Conservation (phyloP, 2,797 vertebrate genomes). For the Novumbra hubbsi region DNA sequence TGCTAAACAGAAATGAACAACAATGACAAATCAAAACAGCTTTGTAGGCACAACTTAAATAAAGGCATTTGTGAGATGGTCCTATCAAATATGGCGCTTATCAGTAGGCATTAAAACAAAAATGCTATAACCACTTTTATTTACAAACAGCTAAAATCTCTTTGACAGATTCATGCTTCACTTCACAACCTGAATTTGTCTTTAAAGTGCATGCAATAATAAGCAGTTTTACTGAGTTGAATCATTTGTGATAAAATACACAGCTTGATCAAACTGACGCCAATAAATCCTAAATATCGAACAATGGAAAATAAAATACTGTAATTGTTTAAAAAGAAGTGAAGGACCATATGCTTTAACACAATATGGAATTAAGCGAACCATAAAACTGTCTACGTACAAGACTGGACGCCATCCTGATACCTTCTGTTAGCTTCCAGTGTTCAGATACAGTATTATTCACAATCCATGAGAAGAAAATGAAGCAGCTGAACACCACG, state of each 20-base stretch:
- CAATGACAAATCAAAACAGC: constrained; percentile 64
- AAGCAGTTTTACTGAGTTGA: constrained; percentile 87
- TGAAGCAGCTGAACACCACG: constrained; percentile 91
- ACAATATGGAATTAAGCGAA: constrained; percentile 90
- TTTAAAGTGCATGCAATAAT: constrained; percentile 99
- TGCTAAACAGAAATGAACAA: constrained; percentile 56
- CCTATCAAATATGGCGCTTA: constrained; percentile 72
- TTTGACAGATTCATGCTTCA: constrained; percentile 95
- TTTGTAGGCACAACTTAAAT: constrained; percentile 78
- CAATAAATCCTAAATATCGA: constrained; percentile 73
- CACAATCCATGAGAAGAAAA: constrained; percentile 87
- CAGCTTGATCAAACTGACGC: constrained; percentile 85
- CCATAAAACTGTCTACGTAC: constrained; percentile 84
- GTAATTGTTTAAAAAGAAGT: constrained; percentile 59
- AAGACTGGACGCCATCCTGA: constrained; percentile 88
- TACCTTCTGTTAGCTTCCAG: constrained; percentile 85
- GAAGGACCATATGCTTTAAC: constrained; percentile 90
- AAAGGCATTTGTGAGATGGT: constrained; percentile 81
- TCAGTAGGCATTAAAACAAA: constrained; percentile 69
- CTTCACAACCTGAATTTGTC: constrained; percentile 95
- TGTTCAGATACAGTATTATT: constrained; percentile 80
- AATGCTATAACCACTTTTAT: constrained; percentile 93
- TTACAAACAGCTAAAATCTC: constrained; percentile 99
- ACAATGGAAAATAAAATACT: constrained; percentile 60
- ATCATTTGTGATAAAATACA: constrained; percentile 93